phyloP scores from a whole-genome alignment of 2,113 vertebrate genomes.

The Hemichromis elongatus region DNA sequence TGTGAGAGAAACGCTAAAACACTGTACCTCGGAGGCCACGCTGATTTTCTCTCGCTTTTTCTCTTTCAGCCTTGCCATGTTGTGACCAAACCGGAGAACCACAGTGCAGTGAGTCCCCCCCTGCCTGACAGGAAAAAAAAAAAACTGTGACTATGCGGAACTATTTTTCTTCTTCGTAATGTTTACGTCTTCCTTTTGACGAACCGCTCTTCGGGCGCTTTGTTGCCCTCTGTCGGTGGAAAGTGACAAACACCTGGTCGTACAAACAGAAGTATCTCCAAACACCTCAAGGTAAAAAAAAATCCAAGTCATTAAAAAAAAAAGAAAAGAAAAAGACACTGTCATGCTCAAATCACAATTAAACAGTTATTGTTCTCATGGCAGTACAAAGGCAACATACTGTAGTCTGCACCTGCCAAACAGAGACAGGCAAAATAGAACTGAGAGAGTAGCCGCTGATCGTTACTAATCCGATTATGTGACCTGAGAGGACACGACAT shows the following conservation, averaged over 20 bases:
- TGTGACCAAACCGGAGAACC: not conserved
- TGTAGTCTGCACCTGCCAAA: not conserved
- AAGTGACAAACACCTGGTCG: not conserved
- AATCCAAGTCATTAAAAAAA: not conserved
- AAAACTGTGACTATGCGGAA: not conserved
- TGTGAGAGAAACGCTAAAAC: not conserved
- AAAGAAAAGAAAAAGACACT: too few relatives aligned
- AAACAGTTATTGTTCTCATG: not conserved
- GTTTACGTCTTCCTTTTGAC: not conserved
- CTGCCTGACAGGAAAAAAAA: not conserved
- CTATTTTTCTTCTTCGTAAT: constrained; percentile 18
- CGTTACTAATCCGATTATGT: constrained; percentile 57
- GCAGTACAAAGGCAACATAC: not conserved
- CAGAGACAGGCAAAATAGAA: not conserved
- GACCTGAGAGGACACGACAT: not conserved
- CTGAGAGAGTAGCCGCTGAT: not conserved
- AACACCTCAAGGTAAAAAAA: not conserved
- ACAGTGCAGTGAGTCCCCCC: fast-evolving
- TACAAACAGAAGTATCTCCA: fast-evolving
- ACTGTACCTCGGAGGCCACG: constrained; percentile 69
- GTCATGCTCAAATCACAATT: not conserved
- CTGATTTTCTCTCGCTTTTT: constrained; percentile 67
- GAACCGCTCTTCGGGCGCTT: not conserved
- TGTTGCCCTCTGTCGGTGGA: constrained; percentile 5
- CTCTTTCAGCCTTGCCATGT: constrained; percentile 63